A percentile compares a stretch with the other conserved stretches of the same genome.
Conservation (phyloP, 2,888 invertebrate genomes). For the Acanthoscelides obtectus region DNA sequence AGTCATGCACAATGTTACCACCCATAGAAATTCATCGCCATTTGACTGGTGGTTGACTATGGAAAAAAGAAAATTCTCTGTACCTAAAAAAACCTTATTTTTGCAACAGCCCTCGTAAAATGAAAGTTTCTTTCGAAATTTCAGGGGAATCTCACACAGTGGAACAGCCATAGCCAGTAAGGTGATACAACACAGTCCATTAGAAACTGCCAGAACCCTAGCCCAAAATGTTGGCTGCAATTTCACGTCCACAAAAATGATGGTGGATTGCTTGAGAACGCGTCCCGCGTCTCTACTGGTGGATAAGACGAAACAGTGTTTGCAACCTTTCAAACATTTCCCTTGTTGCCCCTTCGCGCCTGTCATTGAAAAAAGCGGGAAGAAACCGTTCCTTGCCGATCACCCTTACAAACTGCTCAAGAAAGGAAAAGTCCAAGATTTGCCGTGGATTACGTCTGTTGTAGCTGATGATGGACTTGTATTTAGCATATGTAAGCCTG, state of each 20-base stretch:
- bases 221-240: slow-evolving; percentile 60
- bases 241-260: slow-evolving; percentile 47
- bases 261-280: slow-evolving; percentile 57
- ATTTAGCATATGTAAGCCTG: neutral
- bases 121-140: too few relatives aligned
- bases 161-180: slow-evolving; percentile 59
- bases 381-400: slow-evolving; percentile 61
- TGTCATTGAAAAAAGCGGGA: slow-evolving; percentile 38
- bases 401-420: slow-evolving; percentile 59
- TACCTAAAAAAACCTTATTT: too few relatives aligned
- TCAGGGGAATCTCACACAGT: slow-evolving; percentile 62
- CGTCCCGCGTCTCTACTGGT: slow-evolving; percentile 5
- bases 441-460: slow-evolving; percentile 65
- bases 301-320: slow-evolving; percentile 33
- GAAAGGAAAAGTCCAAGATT: slow-evolving; percentile 56
- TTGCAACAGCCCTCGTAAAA: too few relatives aligned
- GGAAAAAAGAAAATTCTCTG: too few relatives aligned
- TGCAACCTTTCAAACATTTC: slow-evolving; percentile 28
- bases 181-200: slow-evolving; percentile 52
- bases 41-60: too few relatives aligned
- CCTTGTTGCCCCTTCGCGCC: slow-evolving; percentile 35
- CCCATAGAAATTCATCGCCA: too few relatives aligned
- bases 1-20: too few relatives aligned
- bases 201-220: slow-evolving; percentile 56
- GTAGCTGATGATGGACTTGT: slow-evolving; percentile 60